Percentiles rank a stretch among this genome's conserved stretches.
Evolutionary conservation across 2,113 vertebrate species (phyloP).

Genomic region (Emydocephalus ijimae): DNA sequence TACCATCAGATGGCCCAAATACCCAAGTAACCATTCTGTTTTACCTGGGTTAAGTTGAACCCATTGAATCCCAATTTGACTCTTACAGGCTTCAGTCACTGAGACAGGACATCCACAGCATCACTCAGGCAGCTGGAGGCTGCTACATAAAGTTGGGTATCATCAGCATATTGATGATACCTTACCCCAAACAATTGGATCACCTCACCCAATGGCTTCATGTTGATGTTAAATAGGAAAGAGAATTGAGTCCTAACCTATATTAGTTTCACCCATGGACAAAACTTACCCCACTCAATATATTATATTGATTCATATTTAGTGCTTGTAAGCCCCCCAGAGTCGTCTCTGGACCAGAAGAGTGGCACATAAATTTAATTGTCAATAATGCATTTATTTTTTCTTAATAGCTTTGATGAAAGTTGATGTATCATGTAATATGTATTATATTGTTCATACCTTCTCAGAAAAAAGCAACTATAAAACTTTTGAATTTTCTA

Average conservation of each 20-base stretch:
- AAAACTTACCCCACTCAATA: neutral
- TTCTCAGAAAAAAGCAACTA: neutral
- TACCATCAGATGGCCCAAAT: too few relatives aligned
- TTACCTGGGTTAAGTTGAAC: neutral
- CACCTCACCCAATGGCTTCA: neutral
- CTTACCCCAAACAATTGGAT: neutral
- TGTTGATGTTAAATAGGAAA: neutral
- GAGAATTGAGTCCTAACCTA: neutral
- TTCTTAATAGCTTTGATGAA: neutral
- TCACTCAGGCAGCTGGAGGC: neutral
- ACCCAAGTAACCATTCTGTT: neutral
- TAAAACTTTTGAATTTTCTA: neutral
- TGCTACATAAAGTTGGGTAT: neutral
- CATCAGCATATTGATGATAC: neutral
- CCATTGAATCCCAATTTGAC: neutral
- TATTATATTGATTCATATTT: neutral
- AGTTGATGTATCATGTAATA: neutral
- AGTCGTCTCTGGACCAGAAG: neutral
- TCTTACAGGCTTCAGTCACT: neutral
- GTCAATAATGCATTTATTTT: neutral
- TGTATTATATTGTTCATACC: neutral
- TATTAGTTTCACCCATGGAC: neutral
- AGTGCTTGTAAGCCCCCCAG: neutral
- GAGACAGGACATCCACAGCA: too few relatives aligned
- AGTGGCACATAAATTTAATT: neutral